Conservation (phyloP, 2,888 invertebrate genomes). For the Trissolcus brochymenae region DNA sequence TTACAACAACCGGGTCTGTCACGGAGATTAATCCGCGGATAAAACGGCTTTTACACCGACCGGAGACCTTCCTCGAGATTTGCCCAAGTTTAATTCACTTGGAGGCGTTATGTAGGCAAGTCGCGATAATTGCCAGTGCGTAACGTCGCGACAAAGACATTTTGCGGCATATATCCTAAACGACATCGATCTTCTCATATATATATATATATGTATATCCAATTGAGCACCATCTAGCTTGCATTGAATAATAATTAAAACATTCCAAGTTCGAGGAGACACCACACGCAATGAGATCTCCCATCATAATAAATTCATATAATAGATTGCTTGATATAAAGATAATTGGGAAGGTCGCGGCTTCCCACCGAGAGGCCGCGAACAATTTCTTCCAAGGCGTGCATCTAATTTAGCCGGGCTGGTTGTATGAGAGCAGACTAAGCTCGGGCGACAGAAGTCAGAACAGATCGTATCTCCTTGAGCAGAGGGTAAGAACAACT, state of each 20-base stretch:
- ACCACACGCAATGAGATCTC: too few species aligned
- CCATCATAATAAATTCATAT: too few species aligned
- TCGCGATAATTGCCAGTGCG: conserved; percentile 55
- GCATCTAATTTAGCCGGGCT: too few species aligned
- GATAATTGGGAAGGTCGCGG: not conserved
- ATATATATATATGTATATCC: too few species aligned
- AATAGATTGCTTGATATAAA: too few species aligned
- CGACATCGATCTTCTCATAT: not conserved
- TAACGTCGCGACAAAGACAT: conserved; percentile 44
- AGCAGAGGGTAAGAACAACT: conserved; percentile 64
- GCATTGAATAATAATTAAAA: too few species aligned
- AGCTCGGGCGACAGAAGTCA: conserved; percentile 59
- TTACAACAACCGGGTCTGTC: conserved; percentile 68
- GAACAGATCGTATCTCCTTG: conserved; percentile 65
- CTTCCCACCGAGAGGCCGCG: conserved; percentile 5
- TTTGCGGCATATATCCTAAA: too few species aligned
- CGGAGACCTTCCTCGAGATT: conserved; percentile 52
- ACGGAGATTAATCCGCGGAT: conserved; percentile 67
- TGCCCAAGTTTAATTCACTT: conserved; percentile 58
- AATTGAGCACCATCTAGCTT: too few species aligned
- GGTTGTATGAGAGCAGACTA: too few species aligned
- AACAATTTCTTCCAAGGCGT: too few species aligned
- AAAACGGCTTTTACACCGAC: conserved; percentile 59
- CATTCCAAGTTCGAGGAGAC: too few species aligned
- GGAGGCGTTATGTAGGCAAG: conserved; percentile 51